Percentiles rank a stretch among this genome's conserved stretches.
Evolutionary conservation across 2,888 invertebrate species (phyloP).

Genomic region (Callinectes sapidus): DNA sequence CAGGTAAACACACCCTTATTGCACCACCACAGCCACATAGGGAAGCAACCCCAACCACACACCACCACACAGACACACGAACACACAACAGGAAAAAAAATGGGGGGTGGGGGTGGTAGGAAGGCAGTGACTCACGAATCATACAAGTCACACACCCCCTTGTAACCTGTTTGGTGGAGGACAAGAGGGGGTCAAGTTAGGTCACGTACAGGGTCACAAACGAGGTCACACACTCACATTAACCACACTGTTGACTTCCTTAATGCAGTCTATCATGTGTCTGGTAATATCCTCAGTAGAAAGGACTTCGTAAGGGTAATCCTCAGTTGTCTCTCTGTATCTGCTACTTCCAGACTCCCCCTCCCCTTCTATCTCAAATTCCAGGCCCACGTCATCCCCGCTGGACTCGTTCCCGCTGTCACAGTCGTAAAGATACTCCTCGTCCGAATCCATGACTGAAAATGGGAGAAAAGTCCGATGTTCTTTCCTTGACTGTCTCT

Average conservation of each 20-base stretch:
- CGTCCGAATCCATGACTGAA: slow-evolving; percentile 90
- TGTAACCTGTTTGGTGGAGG: too few species aligned
- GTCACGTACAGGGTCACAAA: not conserved
- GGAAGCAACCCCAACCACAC: not conserved
- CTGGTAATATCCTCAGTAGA: slow-evolving; percentile 97
- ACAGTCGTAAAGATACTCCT: slow-evolving; percentile 90
- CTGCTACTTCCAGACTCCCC: slow-evolving; percentile 50
- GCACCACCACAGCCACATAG: not conserved
- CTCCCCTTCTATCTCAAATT: slow-evolving; percentile 69
- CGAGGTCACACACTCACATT: slow-evolving; percentile 81
- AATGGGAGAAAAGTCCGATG: slow-evolving; percentile 40
- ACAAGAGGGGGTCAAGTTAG: too few species aligned
- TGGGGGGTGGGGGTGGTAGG: not conserved
- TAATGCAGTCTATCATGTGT: slow-evolving; percentile 97
- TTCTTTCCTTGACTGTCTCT: slow-evolving; percentile 20
- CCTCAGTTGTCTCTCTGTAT: slow-evolving; percentile 89
- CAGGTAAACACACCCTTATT: not conserved
- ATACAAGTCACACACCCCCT: not conserved
- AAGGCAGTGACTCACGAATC: not conserved
- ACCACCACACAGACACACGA: not conserved
- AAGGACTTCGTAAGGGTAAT: slow-evolving; percentile 94
- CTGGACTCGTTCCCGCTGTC: slow-evolving; percentile 95
- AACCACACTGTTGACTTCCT: slow-evolving; percentile 96
- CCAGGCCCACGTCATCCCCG: slow-evolving; percentile 86
- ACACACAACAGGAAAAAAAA: not conserved